A percentile compares a stretch with the other conserved stretches of the same genome.
These are phyloP conservation scores for Syritta pipiens DNA, from an alignment of 2,888 invertebrate species.

Conservation along the genomic window DNA sequence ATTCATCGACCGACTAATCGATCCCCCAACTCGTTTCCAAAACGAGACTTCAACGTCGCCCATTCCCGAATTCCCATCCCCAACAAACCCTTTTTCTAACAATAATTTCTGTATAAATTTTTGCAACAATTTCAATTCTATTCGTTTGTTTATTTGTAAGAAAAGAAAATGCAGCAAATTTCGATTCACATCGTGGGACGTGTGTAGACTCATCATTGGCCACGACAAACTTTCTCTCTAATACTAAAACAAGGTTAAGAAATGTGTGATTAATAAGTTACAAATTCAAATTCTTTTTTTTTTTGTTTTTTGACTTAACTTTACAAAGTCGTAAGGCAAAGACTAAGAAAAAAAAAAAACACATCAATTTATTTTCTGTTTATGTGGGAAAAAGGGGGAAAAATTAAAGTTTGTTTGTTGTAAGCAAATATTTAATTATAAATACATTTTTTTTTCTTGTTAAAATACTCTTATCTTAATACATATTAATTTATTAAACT, in stretches of 20 bases:
- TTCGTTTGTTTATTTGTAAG: too few species aligned
- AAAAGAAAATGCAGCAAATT: conserved; percentile 42
- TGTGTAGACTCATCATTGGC: neutral
- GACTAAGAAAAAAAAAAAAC: neutral
- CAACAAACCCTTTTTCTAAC: too few species aligned
- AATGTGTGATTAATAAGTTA: conserved; percentile 10
- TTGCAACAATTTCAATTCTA: too few species aligned
- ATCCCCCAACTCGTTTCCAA: too few species aligned
- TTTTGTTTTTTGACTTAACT: neutral
- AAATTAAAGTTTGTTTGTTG: too few species aligned
- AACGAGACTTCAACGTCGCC: too few species aligned
- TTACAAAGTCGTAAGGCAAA: neutral
- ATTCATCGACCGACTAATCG: too few species aligned
- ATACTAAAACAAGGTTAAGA: conserved; percentile 3
- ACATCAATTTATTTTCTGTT: neutral
- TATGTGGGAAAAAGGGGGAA: too few species aligned
- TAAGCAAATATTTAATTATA: conserved; percentile 24
- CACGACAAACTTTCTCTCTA: neutral
- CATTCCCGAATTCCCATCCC: too few species aligned
- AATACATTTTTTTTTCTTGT: conserved; percentile 34
- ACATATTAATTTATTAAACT: neutral
- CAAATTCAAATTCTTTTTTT: neutral
- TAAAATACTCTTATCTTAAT: conserved; percentile 24
- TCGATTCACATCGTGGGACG: conserved; percentile 40
- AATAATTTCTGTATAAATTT: too few species aligned